Evolutionary conservation across 2,797 vertebrate species (phyloP).

Genomic region (Spea hammondii): DNA sequence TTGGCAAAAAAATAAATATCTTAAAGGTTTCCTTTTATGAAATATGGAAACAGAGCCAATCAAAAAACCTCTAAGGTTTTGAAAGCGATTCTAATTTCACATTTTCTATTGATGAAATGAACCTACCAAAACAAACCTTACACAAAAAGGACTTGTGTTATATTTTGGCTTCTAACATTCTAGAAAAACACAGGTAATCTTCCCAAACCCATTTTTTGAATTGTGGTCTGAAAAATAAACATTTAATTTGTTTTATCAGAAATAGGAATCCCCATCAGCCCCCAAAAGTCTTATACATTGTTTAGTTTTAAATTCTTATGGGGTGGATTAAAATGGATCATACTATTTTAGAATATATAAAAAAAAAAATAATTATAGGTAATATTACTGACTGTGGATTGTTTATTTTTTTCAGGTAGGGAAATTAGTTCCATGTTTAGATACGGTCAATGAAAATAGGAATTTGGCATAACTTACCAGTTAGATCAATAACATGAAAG

Average conservation of each 20-base stretch:
- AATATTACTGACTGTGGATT: neutral
- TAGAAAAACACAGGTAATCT: neutral
- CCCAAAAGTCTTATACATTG: slow-evolving; percentile 14
- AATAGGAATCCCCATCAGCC: neutral
- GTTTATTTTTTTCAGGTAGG: neutral
- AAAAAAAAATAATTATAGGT: neutral
- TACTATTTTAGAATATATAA: neutral
- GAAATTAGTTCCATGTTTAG: slow-evolving; percentile 11
- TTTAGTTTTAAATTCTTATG: slow-evolving; percentile 15
- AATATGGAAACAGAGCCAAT: slow-evolving; percentile 43
- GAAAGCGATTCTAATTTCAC: slow-evolving; percentile 18
- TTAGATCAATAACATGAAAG: neutral
- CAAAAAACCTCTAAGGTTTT: slow-evolving; percentile 34
- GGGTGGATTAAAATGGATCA: slow-evolving; percentile 26
- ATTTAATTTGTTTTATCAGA: slow-evolving; percentile 33
- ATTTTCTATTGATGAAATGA: slow-evolving; percentile 43
- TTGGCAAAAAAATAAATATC: slow-evolving; percentile 43
- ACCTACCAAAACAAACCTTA: slow-evolving; percentile 8
- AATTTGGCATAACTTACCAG: neutral
- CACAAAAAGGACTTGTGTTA: slow-evolving; percentile 30
- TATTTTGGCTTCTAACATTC: slow-evolving; percentile 16
- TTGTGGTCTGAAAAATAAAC: slow-evolving; percentile 10
- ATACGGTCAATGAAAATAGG: neutral
- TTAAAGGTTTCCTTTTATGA: slow-evolving; percentile 43
- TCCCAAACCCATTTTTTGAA: slow-evolving; percentile 7